Conservation (phyloP, 1,140 invertebrate genomes). For the Riptortus pedestris region DNA sequence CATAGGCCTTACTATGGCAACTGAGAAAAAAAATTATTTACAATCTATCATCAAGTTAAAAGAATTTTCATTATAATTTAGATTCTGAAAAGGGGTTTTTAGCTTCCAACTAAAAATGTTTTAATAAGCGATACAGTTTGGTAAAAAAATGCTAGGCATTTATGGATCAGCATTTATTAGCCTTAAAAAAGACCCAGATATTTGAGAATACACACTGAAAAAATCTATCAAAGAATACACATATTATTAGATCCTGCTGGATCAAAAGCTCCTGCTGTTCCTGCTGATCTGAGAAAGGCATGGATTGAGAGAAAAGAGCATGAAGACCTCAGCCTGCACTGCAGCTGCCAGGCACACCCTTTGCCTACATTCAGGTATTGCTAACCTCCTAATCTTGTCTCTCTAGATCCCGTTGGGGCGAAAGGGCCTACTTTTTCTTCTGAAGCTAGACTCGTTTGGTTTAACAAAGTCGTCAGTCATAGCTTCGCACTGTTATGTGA, state of each 20-base stretch:
- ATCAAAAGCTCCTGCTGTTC: constrained; percentile 29
- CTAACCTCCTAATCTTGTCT: neutral
- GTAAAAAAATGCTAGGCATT: too few species aligned
- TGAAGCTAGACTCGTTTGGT: constrained; percentile 49
- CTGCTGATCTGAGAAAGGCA: constrained; percentile 37
- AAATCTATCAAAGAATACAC: too few species aligned
- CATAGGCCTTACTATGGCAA: too few species aligned
- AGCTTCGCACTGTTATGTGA: constrained; percentile 45
- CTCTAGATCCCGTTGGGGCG: constrained; percentile 36
- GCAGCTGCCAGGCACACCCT: constrained; percentile 55
- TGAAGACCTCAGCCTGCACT: constrained; percentile 38
- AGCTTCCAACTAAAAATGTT: too few species aligned
- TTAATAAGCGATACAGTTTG: too few species aligned
- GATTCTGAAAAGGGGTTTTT: too few species aligned
- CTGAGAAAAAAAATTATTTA: too few species aligned
- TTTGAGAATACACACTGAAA: too few species aligned
- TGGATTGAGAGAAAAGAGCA: constrained; percentile 33
- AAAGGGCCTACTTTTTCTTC: constrained; percentile 36
- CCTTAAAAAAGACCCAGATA: too few species aligned
- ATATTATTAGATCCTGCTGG: constrained; percentile 15
- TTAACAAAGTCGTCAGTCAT: constrained; percentile 33
- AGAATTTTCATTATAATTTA: too few species aligned
- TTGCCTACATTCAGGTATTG: constrained; percentile 54
- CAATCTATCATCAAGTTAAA: too few species aligned
- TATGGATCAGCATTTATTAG: too few species aligned